Evolutionary conservation across 2,888 invertebrate species (phyloP).

Genomic region (Apamea monoglypha): DNA sequence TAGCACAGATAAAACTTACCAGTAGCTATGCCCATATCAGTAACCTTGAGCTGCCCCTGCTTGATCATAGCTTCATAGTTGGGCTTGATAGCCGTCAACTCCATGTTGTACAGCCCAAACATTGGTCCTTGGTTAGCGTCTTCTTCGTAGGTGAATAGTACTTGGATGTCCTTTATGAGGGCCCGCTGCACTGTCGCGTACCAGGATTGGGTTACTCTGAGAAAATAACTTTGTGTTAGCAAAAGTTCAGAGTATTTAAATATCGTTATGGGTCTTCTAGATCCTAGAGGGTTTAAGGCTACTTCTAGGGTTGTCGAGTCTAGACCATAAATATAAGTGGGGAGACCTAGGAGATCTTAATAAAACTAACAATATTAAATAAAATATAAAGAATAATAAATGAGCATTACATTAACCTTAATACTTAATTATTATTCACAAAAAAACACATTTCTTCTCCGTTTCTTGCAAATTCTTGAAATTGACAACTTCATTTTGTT

Average conservation of each 20-base stretch:
- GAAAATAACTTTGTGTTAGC: conserved; percentile 17
- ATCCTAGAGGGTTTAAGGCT: background rate
- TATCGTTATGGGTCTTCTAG: background rate
- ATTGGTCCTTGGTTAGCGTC: conserved; percentile 92
- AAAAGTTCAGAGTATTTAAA: background rate
- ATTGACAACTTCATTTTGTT: background rate
- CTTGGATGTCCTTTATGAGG: conserved; percentile 95
- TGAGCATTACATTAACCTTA: background rate
- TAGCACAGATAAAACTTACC: conserved; percentile 88
- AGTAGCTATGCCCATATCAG: conserved; percentile 96
- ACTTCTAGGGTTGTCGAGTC: background rate
- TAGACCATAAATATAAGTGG: background rate
- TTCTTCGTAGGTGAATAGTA: conserved; percentile 94
- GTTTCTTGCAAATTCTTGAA: background rate
- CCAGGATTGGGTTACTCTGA: conserved; percentile 92
- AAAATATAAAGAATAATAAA: background rate
- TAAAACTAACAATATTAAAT: too few relatives aligned
- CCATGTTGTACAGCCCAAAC: conserved; percentile 94
- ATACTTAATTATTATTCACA: background rate
- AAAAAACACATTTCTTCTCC: background rate
- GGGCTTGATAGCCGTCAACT: conserved; percentile 95
- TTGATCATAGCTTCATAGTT: conserved; percentile 97
- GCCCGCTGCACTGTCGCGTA: conserved; percentile 94
- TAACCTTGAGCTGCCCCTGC: conserved; percentile 94
- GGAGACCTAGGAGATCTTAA: too few relatives aligned